Percentiles rank a stretch among this genome's conserved stretches.
These are phyloP conservation scores for Nannobrachium achirus DNA, from an alignment of 2,113 vertebrate genomes.

Conservation along the genomic window DNA sequence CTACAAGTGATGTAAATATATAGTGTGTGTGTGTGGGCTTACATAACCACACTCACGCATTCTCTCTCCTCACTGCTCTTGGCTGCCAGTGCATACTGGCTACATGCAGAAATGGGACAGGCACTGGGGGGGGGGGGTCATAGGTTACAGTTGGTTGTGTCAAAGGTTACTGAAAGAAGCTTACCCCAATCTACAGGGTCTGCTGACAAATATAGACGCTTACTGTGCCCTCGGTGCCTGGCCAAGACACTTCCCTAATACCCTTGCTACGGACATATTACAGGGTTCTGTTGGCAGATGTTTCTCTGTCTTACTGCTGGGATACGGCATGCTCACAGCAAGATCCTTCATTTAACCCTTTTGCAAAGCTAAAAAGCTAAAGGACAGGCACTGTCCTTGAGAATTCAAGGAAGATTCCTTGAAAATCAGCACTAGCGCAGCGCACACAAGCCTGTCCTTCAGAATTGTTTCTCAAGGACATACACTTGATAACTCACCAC, in stretches of 20 bases:
- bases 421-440: too few species aligned
- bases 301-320: slow-evolving; percentile 23
- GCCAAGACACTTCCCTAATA: neutral
- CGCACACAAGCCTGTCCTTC: too few species aligned
- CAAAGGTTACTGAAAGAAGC: slow-evolving; percentile 11
- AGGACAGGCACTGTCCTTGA: too few species aligned
- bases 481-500: too few species aligned
- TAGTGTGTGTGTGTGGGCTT: too few species aligned
- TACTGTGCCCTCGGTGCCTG: neutral
- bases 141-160: slow-evolving; percentile 4
- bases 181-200: neutral
- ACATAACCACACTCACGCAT: slow-evolving; percentile 25
- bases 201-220: slow-evolving; percentile 7
- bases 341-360: neutral
- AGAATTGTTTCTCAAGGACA: too few species aligned
- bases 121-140: neutral
- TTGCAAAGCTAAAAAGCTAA: too few species aligned
- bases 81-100: slow-evolving; percentile 50
- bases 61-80: slow-evolving; percentile 43
- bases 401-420: too few species aligned
- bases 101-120: slow-evolving; percentile 27
- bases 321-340: neutral
- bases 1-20: too few species aligned
- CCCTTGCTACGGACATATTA: neutral
- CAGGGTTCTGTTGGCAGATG: neutral